Base-by-base conservation (phyloP, 2,888 invertebrate species). In the Drosophila prostipennis region DNA sequence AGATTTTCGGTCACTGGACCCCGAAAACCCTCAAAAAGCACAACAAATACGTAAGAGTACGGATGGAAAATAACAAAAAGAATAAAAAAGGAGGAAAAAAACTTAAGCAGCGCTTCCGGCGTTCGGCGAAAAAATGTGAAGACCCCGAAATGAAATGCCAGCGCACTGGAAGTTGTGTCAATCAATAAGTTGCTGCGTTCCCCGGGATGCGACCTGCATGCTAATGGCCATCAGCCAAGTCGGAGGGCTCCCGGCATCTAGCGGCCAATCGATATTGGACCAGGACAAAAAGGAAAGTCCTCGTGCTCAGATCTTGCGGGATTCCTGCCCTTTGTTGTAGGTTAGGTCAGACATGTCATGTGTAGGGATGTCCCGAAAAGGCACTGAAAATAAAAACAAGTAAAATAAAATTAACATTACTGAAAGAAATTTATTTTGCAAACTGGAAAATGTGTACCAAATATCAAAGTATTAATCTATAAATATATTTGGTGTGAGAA, bases 91-190 rank as follows among this genome's bases (percentile, higher is more conserved):
- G 32, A 19, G 49, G 54, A 34, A 46, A 63, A 60, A 68, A 70
- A 71, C 61, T 76, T 75, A 87, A 86, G 74, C 75, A 83, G 76
- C 79, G 84, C 84, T 85, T 85, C 84, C 84, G 84, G 84, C 87
- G 78, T 83, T 83, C 86, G 71, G 77, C 84, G 87, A 85, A 85
- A 88, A 86, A 77, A 70, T 60, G 58, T 80, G 55, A 60, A 72
- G 72, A 71, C 45, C 63, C 61, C 64, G 46, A 71, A 71, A 71
- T 72, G 64, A 71, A 73, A 74, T 74, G 65, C 67, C 67, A 80
- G 64, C 75, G 77, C 76, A 73, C 48, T 85, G 80, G 84, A 87
- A 89, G 82, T 84, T 90, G 86, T 90, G 90, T 90, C 91, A 90
- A 91, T 90, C 91, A 90, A 90, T 90, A 90, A 89, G 85, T 82